Conservation (phyloP, 2,797 vertebrate species). For the Lutjanus campechanus region DNA sequence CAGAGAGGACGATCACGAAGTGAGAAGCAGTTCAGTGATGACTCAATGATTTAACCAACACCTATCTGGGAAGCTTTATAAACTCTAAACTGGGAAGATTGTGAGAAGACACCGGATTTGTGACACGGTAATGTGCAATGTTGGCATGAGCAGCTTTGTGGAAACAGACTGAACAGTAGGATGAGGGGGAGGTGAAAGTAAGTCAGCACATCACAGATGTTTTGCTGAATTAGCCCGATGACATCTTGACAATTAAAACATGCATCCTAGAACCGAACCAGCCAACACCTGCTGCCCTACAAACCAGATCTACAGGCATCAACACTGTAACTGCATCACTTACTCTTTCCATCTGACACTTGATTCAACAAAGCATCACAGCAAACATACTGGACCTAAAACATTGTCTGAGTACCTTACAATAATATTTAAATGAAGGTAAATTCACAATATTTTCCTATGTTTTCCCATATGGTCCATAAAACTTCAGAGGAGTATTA, state of each 20-base stretch:
- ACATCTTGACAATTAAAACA: constrained; percentile 8
- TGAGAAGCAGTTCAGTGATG: constrained; percentile 18
- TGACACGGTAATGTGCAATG: neutral
- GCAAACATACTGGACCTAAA: neutral
- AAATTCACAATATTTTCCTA: neutral
- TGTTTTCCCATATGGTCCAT: neutral
- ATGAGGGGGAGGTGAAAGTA: constrained; percentile 1
- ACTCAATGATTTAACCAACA: constrained; percentile 22
- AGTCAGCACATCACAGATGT: constrained; percentile 24
- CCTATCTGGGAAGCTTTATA: neutral
- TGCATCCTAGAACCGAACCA: neutral
- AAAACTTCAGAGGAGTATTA: too few species aligned
- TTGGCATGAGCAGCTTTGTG: neutral
- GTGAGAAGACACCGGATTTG: neutral
- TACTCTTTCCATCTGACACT: neutral
- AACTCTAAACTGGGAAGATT: neutral
- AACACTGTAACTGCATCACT: neutral
- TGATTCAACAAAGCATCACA: neutral
- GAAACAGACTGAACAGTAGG: neutral
- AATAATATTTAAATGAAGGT: neutral
- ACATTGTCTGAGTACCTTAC: neutral
- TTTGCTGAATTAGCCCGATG: constrained; percentile 2
- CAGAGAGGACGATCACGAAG: constrained; percentile 29
- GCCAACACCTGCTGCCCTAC: neutral
- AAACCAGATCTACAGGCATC: neutral